Conservation (phyloP, 1,140 invertebrate species). For the Tetraneura akinire region DNA sequence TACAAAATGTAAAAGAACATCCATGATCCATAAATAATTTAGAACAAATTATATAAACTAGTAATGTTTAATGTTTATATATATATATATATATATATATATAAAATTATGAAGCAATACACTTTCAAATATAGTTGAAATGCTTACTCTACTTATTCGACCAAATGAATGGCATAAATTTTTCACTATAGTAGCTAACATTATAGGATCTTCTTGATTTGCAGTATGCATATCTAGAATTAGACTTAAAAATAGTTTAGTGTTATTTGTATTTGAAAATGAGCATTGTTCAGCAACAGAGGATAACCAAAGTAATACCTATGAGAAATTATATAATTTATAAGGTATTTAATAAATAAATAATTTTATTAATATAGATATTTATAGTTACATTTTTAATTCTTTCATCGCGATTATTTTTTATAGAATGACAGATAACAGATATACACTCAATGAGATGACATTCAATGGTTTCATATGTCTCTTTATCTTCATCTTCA, state of each 20-base stretch:
- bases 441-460: slow-evolving; percentile 19
- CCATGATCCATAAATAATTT: too few species aligned
- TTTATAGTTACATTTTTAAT: slow-evolving; percentile 28
- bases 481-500: background rate
- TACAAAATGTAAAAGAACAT: too few species aligned
- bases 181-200: slow-evolving; percentile 4
- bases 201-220: slow-evolving; percentile 37
- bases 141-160: slow-evolving; percentile 15
- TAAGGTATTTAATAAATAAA: background rate
- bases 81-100: too few species aligned
- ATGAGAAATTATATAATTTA: background rate
- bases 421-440: background rate
- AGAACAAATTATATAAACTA: too few species aligned
- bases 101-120: too few species aligned
- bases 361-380: background rate
- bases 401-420: background rate
- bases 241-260: slow-evolving; percentile 20
- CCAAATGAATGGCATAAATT: slow-evolving; percentile 24
- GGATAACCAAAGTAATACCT: slow-evolving; percentile 31
- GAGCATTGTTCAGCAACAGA: slow-evolving; percentile 1
- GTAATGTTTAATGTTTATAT: too few species aligned
- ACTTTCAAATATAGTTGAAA: too few species aligned
- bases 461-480: slow-evolving; percentile 16
- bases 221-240: slow-evolving; percentile 1
- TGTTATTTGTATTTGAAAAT: slow-evolving; percentile 32